Conservation (phyloP, 1,140 invertebrate genomes). For the Drosophila setifemur region DNA sequence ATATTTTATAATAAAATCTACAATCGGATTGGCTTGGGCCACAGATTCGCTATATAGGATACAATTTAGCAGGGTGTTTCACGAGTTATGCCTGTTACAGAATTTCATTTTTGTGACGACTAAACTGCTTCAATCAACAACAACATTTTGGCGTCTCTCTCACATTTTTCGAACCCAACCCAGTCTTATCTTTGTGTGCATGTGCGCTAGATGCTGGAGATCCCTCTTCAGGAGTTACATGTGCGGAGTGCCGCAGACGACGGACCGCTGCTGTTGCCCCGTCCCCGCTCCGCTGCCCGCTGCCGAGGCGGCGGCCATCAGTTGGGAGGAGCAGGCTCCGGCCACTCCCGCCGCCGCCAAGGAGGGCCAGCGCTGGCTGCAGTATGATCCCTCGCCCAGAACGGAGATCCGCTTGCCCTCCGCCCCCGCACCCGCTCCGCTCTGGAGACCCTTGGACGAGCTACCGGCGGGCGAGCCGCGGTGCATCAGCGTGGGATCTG, state of each 20-base stretch:
- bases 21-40: neutral
- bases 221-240: slow-evolving; percentile 53
- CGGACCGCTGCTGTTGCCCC: slow-evolving; percentile 65
- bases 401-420: slow-evolving; percentile 78
- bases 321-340: slow-evolving; percentile 72
- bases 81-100: slow-evolving; percentile 32
- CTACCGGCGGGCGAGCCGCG: slow-evolving; percentile 82
- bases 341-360: slow-evolving; percentile 72
- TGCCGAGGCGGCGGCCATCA: slow-evolving; percentile 72
- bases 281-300: slow-evolving; percentile 68
- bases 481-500: slow-evolving; percentile 85
- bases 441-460: slow-evolving; percentile 35
- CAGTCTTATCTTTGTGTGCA: slow-evolving; percentile 36
- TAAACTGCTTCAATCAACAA: slow-evolving; percentile 74
- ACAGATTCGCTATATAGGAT: slow-evolving; percentile 24
- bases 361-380: slow-evolving; percentile 79
- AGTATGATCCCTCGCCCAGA: slow-evolving; percentile 74
- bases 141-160: slow-evolving; percentile 75
- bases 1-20: slow-evolving; percentile 13
- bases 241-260: slow-evolving; percentile 80
- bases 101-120: slow-evolving; percentile 56
- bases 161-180: slow-evolving; percentile 26
- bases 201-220: slow-evolving; percentile 8
- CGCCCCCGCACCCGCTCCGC: slow-evolving; percentile 32
- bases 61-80: slow-evolving; percentile 1